Conservation (phyloP, 2,113 vertebrate genomes). For the Xiphorhynchus elegans region DNA sequence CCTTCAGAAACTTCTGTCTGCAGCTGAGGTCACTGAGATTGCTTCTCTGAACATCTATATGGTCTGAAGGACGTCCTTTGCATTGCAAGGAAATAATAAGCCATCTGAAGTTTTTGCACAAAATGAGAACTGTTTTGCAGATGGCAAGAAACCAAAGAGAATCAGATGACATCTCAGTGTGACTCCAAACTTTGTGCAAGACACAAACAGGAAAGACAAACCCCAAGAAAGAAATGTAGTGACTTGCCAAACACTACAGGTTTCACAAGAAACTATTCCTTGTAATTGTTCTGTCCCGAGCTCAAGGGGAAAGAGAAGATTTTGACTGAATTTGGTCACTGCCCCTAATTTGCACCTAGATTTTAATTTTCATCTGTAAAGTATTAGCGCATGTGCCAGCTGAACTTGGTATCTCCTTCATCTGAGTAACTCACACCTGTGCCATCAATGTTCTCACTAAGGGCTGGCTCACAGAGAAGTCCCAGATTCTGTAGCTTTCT, state of each 20-base stretch:
- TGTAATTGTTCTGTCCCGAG: not conserved
- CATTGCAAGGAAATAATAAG: not conserved
- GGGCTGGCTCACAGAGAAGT: not conserved
- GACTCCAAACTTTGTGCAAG: not conserved
- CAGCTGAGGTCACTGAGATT: not conserved
- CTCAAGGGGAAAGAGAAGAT: not conserved
- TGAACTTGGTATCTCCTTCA: accelerated
- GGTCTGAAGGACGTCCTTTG: not conserved
- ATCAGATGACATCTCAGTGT: not conserved
- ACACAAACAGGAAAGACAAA: not conserved
- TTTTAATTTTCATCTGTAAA: not conserved
- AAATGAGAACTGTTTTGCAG: not conserved
- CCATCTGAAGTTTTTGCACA: not conserved
- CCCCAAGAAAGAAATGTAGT: not conserved
- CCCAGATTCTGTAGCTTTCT: not conserved
- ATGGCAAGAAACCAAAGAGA: not conserved
- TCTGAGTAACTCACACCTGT: not conserved
- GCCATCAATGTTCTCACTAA: not conserved
- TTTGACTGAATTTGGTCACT: not conserved
- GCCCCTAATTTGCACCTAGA: not conserved
- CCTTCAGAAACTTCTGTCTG: not conserved
- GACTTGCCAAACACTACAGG: not conserved
- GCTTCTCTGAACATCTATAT: not conserved
- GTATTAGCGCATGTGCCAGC: not conserved
- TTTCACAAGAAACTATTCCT: not conserved